Evolutionary conservation across 2,888 invertebrate genomes (phyloP), one percentile per base, ranked within the genome.

Genomic region (Pyrgus malvae): DNA sequence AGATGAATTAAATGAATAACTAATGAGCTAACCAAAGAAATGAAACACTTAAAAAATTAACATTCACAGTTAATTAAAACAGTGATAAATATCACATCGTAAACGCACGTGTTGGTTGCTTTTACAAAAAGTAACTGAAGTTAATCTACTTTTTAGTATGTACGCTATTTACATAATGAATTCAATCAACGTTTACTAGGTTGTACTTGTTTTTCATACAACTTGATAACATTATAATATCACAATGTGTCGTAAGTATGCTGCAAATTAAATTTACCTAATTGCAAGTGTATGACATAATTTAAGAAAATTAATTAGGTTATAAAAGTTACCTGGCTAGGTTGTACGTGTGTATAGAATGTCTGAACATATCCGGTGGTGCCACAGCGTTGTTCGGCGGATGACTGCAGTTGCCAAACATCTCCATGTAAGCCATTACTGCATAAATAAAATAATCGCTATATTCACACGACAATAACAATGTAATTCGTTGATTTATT

Each of bases 391-490:
- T 80, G 62, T 78, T 80, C 59, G 94, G 93, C 62, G 93, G 92
- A 11, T 66, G 96, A 64, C 95, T 95, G 90, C 97, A 97, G 81
- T 95, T 95, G 16, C 96, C 96, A 74, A 97, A 96, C 93, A 97
- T 97, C 90, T 98, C 97, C 97, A 98, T 97, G 83, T 98, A 98
- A 62, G 97, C 97, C 95, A 97, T 96, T 74, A 98, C 97, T 97
- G 92, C 66, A 91, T 46, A 63, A 78, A 67, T 46, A 40, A 4
- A 53, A 51, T n/a, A 41, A 50, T 19, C 35, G 53, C 57, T 53
- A 42, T 48, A 60, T 2, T 23, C 14, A 31, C 17, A 23, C 21
- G 8, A 1, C 11, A 9, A 11, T 1, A 12, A 55, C 35, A 45
- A 55, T n/a, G 17, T 8, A 17, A 45, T 17, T 35, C 21, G 46